Conservation (phyloP, 2,113 vertebrate species). For the Edolisoma coerulescens region DNA sequence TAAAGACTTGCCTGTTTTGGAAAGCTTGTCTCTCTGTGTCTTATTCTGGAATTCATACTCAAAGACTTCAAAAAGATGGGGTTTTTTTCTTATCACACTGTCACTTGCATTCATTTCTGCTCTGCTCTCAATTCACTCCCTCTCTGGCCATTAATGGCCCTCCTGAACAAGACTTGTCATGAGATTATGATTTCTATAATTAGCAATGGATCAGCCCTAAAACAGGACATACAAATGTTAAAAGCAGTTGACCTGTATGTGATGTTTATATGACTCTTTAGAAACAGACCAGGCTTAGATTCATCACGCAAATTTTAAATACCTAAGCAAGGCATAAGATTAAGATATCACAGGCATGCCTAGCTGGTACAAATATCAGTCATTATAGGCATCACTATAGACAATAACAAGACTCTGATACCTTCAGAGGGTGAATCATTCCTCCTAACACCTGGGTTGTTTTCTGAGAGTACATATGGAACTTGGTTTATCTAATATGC, state of each 20-base stretch:
- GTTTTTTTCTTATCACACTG: not conserved
- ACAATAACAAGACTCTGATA: not conserved
- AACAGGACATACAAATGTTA: not conserved
- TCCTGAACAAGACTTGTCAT: not conserved
- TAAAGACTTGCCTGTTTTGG: not conserved
- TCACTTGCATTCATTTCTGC: not conserved
- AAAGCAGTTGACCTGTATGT: not conserved
- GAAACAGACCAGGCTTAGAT: not conserved
- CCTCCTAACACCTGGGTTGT: not conserved
- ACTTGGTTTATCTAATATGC: not conserved
- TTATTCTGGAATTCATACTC: not conserved
- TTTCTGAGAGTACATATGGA: not conserved
- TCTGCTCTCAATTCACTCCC: not conserved
- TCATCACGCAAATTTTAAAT: not conserved
- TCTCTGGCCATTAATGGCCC: not conserved
- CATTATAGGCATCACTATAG: not conserved
- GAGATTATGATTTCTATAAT: not conserved
- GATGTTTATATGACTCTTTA: not conserved
- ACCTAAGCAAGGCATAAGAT: not conserved
- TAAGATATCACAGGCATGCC: not conserved
- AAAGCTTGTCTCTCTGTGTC: not conserved
- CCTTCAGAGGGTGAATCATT: not conserved
- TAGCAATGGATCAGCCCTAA: not conserved
- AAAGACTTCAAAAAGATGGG: not conserved
- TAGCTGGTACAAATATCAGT: not conserved